phyloP scores from a whole-genome alignment of 2,113 vertebrate species.

The Varanus salvator region DNA sequence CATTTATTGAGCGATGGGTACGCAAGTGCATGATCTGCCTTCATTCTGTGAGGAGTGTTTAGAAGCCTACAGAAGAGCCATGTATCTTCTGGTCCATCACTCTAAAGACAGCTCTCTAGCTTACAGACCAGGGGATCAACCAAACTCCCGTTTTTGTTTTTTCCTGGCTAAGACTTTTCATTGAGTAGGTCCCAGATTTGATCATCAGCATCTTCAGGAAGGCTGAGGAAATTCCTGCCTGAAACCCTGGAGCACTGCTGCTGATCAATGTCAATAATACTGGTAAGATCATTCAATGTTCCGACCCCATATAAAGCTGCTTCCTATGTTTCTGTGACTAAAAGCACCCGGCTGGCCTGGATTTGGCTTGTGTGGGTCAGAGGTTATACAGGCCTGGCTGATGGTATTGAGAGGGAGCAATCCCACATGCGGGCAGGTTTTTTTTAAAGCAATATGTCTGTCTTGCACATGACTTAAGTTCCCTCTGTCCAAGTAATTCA shows the following conservation, averaged over 20 bases:
- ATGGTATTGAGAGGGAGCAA: background rate
- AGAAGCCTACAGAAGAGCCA: background rate
- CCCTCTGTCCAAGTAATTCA: background rate
- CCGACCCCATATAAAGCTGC: too few relatives aligned
- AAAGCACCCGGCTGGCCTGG: background rate
- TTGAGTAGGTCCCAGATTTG: too few relatives aligned
- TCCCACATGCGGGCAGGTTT: background rate
- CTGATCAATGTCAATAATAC: too few relatives aligned
- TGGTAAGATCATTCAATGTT: too few relatives aligned
- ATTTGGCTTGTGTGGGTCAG: background rate
- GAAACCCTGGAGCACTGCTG: too few relatives aligned
- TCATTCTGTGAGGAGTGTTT: background rate
- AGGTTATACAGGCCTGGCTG: background rate
- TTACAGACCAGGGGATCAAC: constrained; percentile 23
- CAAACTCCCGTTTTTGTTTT: background rate
- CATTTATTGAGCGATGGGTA: background rate
- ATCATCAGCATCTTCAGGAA: too few relatives aligned
- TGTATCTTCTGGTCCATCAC: background rate
- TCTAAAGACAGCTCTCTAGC: background rate
- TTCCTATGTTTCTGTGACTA: background rate
- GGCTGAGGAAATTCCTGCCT: too few relatives aligned
- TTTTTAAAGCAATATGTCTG: background rate
- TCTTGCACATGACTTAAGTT: background rate
- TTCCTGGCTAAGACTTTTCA: background rate
- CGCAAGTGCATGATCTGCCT: background rate